Base-by-base conservation (phyloP, 2,888 invertebrate species). In the Papilio protenor region DNA sequence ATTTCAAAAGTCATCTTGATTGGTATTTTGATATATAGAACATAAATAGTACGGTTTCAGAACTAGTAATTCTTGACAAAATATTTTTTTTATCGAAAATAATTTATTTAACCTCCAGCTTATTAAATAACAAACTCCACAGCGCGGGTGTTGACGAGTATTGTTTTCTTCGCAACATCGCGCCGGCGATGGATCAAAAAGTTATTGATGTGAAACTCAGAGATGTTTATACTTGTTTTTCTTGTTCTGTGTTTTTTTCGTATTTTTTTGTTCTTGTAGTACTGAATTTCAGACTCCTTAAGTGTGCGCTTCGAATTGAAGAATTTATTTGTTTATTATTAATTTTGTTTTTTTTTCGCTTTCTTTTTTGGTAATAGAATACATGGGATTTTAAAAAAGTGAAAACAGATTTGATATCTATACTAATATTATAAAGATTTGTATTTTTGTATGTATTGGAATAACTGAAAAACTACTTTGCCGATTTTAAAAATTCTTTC, bases 131-230 rank as follows among this genome's bases (percentile, higher is more conserved):
- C n/a, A 45, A 21, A 66, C 1, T 45, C 66, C 21, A 66, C 66
- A 18, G 45, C 4, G 40, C 66, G 66, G 12, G 12, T 66, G 45
- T 66, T 66, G 66, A 66, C 66, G 66, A n/a, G n/a, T n/a, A 66
- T 66, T 69, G 66, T 69, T 69, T 69, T 69, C 14, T 69, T 45
- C 18, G 45, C 45, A n/a, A 45, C 66, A 69, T 45, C 66, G 21
- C 45, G 66, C 6, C 21, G 45, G 45, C 66, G 66, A 45, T 69
- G 45, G 66, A 45, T 69, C 66, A 45, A 69, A 45, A 45, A 69
- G 66, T 69, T 45, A 69, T 45, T 69, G 66, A 21, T 69, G 45
- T 69, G 21, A 45, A 69, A 69, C 66, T 66, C 40, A 10, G 66
- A 66, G 66, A 66, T 40, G 40, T 40, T 61, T 61, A 6, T 27